Percentiles rank a stretch among this genome's conserved stretches.
Evolutionary conservation across 2,888 invertebrate species (phyloP).

Genomic region (Meta bourneti): DNA sequence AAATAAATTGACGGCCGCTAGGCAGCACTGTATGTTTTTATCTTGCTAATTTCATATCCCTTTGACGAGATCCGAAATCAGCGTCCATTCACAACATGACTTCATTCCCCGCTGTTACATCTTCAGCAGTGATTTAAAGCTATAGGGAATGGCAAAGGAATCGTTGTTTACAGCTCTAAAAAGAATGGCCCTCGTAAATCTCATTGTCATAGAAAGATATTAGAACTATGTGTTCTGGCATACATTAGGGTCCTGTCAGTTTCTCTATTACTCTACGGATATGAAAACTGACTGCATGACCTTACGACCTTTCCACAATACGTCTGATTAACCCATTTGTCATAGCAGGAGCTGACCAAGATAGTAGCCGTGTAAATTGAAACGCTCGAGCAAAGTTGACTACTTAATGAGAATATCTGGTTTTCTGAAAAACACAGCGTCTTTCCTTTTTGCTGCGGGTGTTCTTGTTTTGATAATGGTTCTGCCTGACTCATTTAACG

Average conservation of each 20-base stretch:
- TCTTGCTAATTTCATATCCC: not conserved
- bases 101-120: not conserved
- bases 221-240: not conserved
- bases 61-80: not conserved
- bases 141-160: not conserved
- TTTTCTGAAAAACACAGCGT: conserved; percentile 15
- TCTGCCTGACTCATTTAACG: not conserved
- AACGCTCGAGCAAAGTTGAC: conserved; percentile 3
- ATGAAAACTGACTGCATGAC: conserved; percentile 15
- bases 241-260: not conserved
- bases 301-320: conserved; percentile 60
- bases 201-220: conserved; percentile 5
- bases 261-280: conserved; percentile 1
- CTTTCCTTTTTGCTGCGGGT: conserved; percentile 7
- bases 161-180: conserved; percentile 10
- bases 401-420: conserved; percentile 45
- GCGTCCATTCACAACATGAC: not conserved
- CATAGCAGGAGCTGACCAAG: conserved; percentile 26
- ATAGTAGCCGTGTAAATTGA: conserved; percentile 46
- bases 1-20: not conserved
- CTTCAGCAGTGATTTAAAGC: conserved; percentile 1
- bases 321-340: conserved; percentile 71
- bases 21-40: not conserved
- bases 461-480: conserved; percentile 45
- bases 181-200: conserved; percentile 27